Base-by-base conservation (phyloP, 2,113 vertebrate genomes). In the Lasiurus cinereus region DNA sequence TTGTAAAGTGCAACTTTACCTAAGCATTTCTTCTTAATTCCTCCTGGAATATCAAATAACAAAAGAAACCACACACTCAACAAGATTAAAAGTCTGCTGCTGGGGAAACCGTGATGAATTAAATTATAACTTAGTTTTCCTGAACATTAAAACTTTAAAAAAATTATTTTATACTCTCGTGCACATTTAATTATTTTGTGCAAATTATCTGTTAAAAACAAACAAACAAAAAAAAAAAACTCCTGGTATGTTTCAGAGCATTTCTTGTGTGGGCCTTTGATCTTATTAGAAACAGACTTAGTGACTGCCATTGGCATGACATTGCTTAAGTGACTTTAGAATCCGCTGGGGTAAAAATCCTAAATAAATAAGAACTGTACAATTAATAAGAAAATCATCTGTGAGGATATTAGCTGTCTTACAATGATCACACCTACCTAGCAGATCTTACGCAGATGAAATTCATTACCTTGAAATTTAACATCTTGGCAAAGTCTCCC, bases 401-500 rank as follows among this genome's bases (percentile, higher is more conserved):
- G 50, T 50, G 27, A 95, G 33, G 50, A 59, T 59, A 73, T 21
- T n/a, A 90, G 33, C 36, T 48, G 43, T 74, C 66, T 80, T 67
- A 52, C 94, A 86, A 76, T 72, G 56, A 64, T 73, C 74, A 83
- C 56, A 93, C n/a, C 76, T 77, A 89, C 54, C 73, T 96, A 94
- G 67, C 52, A 62, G 56, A 90, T 90, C 85, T 83, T 87, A 80
- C 27, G 43, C 73, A 91, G 80, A 96, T 93, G 80, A 97, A 96
- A 92, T 95, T 90, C 88, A 91, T 91, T 96, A 95, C 79, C 69
- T 92, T 84, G 36, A 96, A 93, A 94, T 86, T 96, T 86, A 92
- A 88, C 93, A 96, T 97, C 88, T 97, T 92, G 85, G 31, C 83
- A 54, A 93, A 96, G 90, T 96, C 96, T 92, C 97, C 95, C 94